Conservation (phyloP, 1,140 invertebrate genomes). For the Caenorhabditis remanei region DNA sequence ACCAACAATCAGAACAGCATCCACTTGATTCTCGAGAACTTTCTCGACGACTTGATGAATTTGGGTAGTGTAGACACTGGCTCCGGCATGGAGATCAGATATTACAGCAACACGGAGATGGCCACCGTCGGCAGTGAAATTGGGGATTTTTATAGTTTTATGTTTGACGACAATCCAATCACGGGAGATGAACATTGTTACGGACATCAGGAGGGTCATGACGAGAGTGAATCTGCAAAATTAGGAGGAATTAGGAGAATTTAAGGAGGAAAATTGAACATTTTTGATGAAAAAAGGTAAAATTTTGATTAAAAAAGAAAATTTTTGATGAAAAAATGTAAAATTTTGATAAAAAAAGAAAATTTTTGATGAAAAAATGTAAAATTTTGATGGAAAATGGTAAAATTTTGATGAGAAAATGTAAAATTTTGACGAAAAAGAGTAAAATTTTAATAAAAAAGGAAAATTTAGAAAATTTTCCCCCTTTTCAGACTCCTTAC, state of each 20-base stretch:
- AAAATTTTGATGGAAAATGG: too few relatives aligned
- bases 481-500: background rate
- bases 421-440: too few relatives aligned
- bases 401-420: too few relatives aligned
- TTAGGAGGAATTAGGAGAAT: background rate
- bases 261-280: background rate
- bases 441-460: too few relatives aligned
- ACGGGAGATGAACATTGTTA: conserved; percentile 25
- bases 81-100: conserved; percentile 61
- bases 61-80: conserved; percentile 58
- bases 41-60: conserved; percentile 61
- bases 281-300: conserved; percentile 14
- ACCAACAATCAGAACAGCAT: conserved; percentile 67
- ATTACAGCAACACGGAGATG: conserved; percentile 48
- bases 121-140: conserved; percentile 38
- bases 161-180: conserved; percentile 52
- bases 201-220: conserved; percentile 25
- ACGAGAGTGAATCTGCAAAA: conserved; percentile 51
- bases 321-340: background rate
- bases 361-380: too few relatives aligned
- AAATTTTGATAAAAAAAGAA: too few relatives aligned
- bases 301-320: background rate
- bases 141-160: conserved; percentile 40
- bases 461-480: background rate
- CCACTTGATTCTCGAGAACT: conserved; percentile 61